Percentiles rank a stretch among this genome's conserved stretches.
phyloP scores from a whole-genome alignment of 2,113 vertebrate species.

The Semicossyphus pulcher region DNA sequence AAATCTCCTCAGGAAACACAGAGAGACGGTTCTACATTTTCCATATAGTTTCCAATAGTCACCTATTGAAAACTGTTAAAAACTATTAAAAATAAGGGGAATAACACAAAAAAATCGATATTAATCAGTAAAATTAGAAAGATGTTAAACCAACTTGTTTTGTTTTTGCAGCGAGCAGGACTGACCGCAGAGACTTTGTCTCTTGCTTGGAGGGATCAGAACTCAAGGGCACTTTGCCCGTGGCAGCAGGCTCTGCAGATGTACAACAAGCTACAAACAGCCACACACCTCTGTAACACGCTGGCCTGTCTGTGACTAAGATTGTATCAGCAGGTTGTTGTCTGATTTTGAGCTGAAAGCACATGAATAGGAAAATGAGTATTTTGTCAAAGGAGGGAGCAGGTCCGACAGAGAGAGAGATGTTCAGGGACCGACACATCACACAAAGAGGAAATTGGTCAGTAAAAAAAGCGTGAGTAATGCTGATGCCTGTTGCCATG shows the following conservation, averaged over 20 bases:
- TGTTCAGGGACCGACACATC: conserved; percentile 42
- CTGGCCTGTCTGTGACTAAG: not conserved
- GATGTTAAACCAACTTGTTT: too few relatives aligned
- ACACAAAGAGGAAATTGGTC: conserved; percentile 79
- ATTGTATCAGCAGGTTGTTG: conserved; percentile 19
- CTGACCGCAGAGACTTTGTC: conserved; percentile 14
- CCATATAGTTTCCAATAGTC: not conserved
- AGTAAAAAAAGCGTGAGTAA: conserved; percentile 60
- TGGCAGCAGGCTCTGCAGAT: conserved; percentile 20
- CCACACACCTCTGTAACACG: conserved; percentile 1
- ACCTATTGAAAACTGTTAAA: too few relatives aligned
- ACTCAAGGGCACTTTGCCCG: conserved; percentile 39
- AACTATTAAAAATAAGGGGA: not conserved
- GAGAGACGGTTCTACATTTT: not conserved
- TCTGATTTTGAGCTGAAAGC: not conserved
- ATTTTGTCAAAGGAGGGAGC: not conserved
- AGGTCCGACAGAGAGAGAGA: conserved; percentile 8
- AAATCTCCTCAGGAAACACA: conserved; percentile 1
- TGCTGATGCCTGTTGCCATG: conserved; percentile 77
- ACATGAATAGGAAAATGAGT: not conserved
- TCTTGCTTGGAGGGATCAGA: too few relatives aligned
- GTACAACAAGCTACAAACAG: conserved; percentile 1
- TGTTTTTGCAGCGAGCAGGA: conserved; percentile 18
- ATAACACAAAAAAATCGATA: not conserved
- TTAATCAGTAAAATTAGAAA: too few relatives aligned